Evolutionary conservation across 2,888 invertebrate species (phyloP).

Genomic region (Temnothorax rugatulus): DNA sequence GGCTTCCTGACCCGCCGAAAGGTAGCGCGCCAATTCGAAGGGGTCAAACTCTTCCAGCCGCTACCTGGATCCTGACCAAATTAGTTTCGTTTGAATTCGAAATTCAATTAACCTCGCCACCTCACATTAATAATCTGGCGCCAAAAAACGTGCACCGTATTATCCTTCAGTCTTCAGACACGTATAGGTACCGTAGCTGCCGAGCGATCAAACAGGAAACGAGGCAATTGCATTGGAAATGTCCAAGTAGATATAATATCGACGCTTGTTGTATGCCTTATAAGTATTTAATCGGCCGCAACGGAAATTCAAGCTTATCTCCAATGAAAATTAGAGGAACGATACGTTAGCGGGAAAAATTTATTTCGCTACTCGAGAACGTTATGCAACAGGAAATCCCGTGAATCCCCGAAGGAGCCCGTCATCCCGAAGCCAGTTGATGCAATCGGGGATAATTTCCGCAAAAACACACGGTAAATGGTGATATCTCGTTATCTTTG

Average conservation of each 20-base stretch:
- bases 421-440: background rate
- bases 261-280: background rate
- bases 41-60: constrained; percentile 65
- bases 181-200: background rate
- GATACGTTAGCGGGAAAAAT: constrained; percentile 23
- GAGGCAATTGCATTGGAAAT: background rate
- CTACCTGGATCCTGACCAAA: constrained; percentile 67
- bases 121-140: constrained; percentile 74
- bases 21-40: constrained; percentile 56
- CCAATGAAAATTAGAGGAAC: background rate
- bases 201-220: constrained; percentile 7
- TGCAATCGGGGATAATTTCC: constrained; percentile 23
- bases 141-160: constrained; percentile 27
- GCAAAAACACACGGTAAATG: constrained; percentile 31
- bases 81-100: constrained; percentile 78
- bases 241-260: background rate
- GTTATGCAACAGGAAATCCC: constrained; percentile 16
- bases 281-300: constrained; percentile 11
- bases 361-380: constrained; percentile 7
- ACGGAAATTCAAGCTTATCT: constrained; percentile 19
- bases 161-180: background rate
- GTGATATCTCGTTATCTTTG: constrained; percentile 30
- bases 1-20: constrained; percentile 65
- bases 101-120: constrained; percentile 80
- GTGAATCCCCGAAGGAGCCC: constrained; percentile 19